Evolutionary conservation across 1,140 invertebrate genomes (phyloP).

Genomic region (Drosophila virilis): DNA sequence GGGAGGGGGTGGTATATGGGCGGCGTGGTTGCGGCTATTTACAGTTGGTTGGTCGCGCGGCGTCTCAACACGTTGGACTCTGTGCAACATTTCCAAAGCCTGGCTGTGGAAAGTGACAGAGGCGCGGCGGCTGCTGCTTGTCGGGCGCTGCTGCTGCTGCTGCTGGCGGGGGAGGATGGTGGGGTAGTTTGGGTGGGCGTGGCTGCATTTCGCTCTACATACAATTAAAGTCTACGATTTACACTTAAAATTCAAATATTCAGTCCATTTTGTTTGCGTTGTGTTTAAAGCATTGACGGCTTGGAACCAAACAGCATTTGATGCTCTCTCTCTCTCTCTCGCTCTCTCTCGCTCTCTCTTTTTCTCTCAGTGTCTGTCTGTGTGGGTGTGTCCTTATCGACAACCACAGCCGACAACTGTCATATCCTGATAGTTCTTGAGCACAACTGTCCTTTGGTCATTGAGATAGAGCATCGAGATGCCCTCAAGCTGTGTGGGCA

Average conservation of each 20-base stretch:
- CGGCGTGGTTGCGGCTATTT: slow-evolving; percentile 58
- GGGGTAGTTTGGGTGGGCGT: slow-evolving; percentile 22
- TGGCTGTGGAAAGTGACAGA: slow-evolving; percentile 70
- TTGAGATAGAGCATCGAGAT: slow-evolving; percentile 98
- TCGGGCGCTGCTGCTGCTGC: not conserved
- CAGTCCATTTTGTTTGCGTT: slow-evolving; percentile 84
- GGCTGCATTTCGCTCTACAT: slow-evolving; percentile 68
- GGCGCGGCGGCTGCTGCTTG: slow-evolving; percentile 10
- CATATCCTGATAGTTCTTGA: slow-evolving; percentile 99
- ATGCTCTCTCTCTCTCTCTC: slow-evolving; percentile 67
- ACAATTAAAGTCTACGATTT: slow-evolving; percentile 83
- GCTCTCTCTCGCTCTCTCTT: slow-evolving; percentile 23
- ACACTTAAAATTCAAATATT: slow-evolving; percentile 84
- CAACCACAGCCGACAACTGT: slow-evolving; percentile 97
- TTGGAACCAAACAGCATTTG: slow-evolving; percentile 83
- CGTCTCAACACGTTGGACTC: slow-evolving; percentile 37
- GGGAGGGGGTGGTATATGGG: slow-evolving; percentile 5
- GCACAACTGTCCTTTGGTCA: slow-evolving; percentile 95
- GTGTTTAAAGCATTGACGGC: slow-evolving; percentile 84
- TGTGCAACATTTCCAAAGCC: slow-evolving; percentile 69
- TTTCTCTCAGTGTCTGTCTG: slow-evolving; percentile 6
- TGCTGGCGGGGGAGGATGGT: slow-evolving; percentile 2
- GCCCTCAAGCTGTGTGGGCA: slow-evolving; percentile 94
- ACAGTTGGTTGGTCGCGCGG: slow-evolving; percentile 52
- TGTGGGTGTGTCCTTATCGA: slow-evolving; percentile 86